Percentiles rank a stretch among this genome's conserved stretches.
Evolutionary conservation across 30 jellyfish, hydroid and myxozoan species (phyloP).

Genomic region (Nemopilema nomurai): DNA sequence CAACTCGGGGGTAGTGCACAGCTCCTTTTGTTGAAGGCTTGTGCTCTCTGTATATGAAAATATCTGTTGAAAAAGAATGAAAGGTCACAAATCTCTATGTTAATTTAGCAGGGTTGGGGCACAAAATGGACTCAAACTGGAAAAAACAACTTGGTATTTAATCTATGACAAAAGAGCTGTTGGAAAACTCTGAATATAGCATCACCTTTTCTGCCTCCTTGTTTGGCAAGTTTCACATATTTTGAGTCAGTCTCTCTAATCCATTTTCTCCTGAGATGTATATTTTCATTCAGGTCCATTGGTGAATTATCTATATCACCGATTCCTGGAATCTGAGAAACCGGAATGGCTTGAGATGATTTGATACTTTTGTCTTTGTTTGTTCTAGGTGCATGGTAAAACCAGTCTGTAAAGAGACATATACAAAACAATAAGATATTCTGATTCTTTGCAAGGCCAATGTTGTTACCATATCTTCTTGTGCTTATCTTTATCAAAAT

Average conservation of each 20-base stretch:
- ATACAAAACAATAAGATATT: too few species aligned
- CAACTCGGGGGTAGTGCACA: constrained; percentile 75
- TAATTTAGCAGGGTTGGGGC: too few species aligned
- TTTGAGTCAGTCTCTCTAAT: constrained; percentile 81
- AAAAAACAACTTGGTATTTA: too few species aligned
- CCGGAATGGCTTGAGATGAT: constrained; percentile 33
- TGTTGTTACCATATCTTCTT: too few species aligned
- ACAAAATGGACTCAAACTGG: too few species aligned
- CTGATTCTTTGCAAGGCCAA: too few species aligned
- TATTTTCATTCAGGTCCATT: constrained; percentile 32
- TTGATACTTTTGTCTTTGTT: constrained; percentile 23
- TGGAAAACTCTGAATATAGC: too few species aligned
- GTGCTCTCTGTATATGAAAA: constrained; percentile 73
- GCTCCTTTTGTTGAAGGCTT: constrained; percentile 70
- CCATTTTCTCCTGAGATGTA: constrained; percentile 73
- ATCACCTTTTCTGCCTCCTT: constrained; percentile 83
- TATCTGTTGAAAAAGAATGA: constrained; percentile 38
- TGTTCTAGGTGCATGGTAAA: constrained; percentile 77
- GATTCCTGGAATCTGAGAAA: constrained; percentile 83
- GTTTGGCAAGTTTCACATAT: constrained; percentile 76
- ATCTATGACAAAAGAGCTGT: too few species aligned
- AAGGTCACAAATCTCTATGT: too few species aligned
- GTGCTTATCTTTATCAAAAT: too few species aligned
- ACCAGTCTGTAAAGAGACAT: constrained; percentile 67
- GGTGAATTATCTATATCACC: constrained; percentile 53